Evolutionary conservation across 2,113 vertebrate species (phyloP), one percentile per base, ranked within the genome.

Genomic region (Phalacrocorax carbo): DNA sequence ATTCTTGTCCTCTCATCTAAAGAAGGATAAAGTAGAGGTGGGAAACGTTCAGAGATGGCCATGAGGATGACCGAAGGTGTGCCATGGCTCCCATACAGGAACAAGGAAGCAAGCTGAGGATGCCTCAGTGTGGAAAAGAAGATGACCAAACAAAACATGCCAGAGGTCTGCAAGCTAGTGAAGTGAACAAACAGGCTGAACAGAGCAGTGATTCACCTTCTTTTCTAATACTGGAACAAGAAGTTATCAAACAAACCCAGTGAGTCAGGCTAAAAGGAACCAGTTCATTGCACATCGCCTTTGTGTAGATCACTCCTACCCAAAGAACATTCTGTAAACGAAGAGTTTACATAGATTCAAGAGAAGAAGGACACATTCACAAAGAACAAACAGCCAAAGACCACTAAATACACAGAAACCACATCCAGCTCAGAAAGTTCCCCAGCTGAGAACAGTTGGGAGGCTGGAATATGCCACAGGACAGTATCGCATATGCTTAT

Each of bases 231-330:
- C 40, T 44, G 36, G 27, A 54, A 81, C 40, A 79, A 36, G 23
- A 88, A 82, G 86, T 57, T 88, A 82, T 87, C 85, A 85, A 93
- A 87, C 58, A 55, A 82, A 82, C 7, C 21, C 34, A 72, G 44
- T 52, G 78, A 93, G 66, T 92, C 88, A 94, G 27, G 40, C 49
- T 60, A 64, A 51, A 90, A 82, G 34, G 57, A 94, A 90, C 12
- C 48, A 69, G 54, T 19, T 82, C 85, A 44, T 21, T 2, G 6
- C 52, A 82, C 48, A 52, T 34, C 18, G 62, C 82, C 38, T 91
- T 68, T 38, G 25, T 0, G 1, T 1, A 57, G 66, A 55, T 62
- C 72, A 48, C 71, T 92, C 85, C 54, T 40, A 69, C n/a, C 27
- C 66, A 76, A 95, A 78, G 40, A 91, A 82, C 4, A 44, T 55